Base-by-base conservation (phyloP, 2,888 invertebrate species). In the Ceriagrion tenellum region DNA sequence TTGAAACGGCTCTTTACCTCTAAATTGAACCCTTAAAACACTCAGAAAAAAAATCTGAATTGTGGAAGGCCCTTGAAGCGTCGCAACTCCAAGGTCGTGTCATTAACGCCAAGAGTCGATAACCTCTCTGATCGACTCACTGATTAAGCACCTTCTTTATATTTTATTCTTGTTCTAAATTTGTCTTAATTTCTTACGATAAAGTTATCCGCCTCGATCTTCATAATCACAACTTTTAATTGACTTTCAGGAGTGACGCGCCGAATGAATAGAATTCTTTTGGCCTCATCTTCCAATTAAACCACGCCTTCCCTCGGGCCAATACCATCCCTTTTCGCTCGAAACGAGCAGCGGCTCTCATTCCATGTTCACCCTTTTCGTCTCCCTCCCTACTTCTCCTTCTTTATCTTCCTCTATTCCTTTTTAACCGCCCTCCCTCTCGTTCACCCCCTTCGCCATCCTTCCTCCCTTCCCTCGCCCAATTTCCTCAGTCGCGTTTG, bases 191-290 rank as follows among this genome's bases (percentile, higher is more conserved):
- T 81, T 35, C 81, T 81, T 13, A 3, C 81, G 81, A 35, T 81
- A 35, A 81, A 81, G 81, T 81, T 81, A 81, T 18, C 81, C 81
- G 16, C 35, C 35, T 35, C 18, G 81, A 81, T 81, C 81, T 81
- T 35, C 81, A 81, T 81, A 35, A 81, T 81, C 81, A 81, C 81
- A 81, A 81, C 35, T 81, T 81, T 81, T 81, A 81, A 81, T 81
- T 81, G 81, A 81, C 81, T 81, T 81, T 81, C 35, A 30, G 81
- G 81, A 35, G 81, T 0, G 16, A 6, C 30, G 35, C 30, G 30
- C 16, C 35, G 81, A 35, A 30, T 81, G 81, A 81, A 81, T 81
- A 13, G 81, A 81, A 81, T 81, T 30, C 35, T 81, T 81, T 81
- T 35, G 16, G 81, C 81, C 13, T 35, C 35, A 4, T 81, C 81